phyloP scores from a whole-genome alignment of 1,140 invertebrate species.

The Caerostris extrusa region DNA sequence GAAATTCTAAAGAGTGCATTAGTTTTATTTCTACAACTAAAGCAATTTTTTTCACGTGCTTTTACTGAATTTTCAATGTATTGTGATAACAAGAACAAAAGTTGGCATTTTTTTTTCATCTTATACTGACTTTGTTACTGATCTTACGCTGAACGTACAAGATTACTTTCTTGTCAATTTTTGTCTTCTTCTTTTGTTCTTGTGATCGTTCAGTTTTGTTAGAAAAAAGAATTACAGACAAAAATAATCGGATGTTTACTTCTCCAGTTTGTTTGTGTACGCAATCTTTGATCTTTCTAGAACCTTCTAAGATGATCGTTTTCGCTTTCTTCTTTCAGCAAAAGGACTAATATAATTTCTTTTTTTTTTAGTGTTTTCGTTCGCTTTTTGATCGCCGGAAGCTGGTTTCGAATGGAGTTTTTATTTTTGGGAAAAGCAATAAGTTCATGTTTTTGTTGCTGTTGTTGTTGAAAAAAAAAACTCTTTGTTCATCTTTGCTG shows the following conservation, averaged over 20 bases:
- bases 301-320: slow-evolving; percentile 30
- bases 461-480: not conserved
- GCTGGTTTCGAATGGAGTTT: too few species aligned
- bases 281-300: slow-evolving; percentile 52
- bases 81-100: slow-evolving; percentile 9
- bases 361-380: not conserved
- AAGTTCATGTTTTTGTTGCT: too few species aligned
- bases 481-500: too few species aligned
- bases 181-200: not conserved
- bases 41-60: slow-evolving; percentile 13
- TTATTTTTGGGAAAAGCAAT: too few species aligned
- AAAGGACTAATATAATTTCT: not conserved
- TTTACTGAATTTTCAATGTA: slow-evolving; percentile 29
- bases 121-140: slow-evolving; percentile 38
- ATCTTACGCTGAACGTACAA: not conserved
- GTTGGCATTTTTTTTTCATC: not conserved
- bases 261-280: slow-evolving; percentile 4
- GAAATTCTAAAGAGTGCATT: slow-evolving; percentile 30
- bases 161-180: slow-evolving; percentile 29
- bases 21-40: slow-evolving; percentile 25
- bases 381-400: too few species aligned
- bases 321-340: slow-evolving; percentile 21
- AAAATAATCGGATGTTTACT: slow-evolving; percentile 72
- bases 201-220: slow-evolving; percentile 44
- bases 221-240: slow-evolving; percentile 62